These are phyloP conservation scores for Charadrius vociferus DNA, from an alignment of 2,113 vertebrate genomes.

Conservation along the genomic window DNA sequence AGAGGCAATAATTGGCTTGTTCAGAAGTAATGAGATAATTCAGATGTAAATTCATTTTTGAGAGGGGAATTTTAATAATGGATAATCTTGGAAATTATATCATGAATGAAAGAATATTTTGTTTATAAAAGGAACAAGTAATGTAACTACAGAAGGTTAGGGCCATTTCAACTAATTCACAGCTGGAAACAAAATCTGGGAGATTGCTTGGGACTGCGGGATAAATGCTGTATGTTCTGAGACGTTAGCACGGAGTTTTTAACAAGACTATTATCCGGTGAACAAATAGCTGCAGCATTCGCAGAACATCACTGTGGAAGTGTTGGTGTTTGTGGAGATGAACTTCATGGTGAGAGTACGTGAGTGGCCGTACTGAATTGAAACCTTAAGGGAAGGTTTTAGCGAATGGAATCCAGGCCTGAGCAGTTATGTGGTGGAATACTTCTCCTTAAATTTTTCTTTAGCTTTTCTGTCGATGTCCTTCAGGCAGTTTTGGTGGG, in stretches of 20 bases:
- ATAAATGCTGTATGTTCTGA: neutral
- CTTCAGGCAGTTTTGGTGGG: neutral
- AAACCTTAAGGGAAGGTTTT: neutral
- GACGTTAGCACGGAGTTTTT: neutral
- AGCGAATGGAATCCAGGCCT: neutral
- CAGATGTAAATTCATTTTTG: conserved; percentile 77
- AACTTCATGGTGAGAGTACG: neutral
- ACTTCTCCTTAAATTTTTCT: neutral
- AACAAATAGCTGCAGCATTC: neutral
- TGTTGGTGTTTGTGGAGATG: neutral
- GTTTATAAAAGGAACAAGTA: conserved; percentile 49
- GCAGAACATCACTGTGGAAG: neutral
- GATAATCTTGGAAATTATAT: conserved; percentile 71
- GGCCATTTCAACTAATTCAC: neutral
- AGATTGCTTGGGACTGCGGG: neutral
- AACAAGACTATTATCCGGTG: neutral
- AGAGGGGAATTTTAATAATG: conserved; percentile 72
- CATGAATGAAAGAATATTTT: conserved; percentile 58
- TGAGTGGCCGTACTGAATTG: fast-evolving
- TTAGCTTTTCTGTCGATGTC: fast-evolving
- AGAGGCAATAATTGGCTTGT: conserved; percentile 70
- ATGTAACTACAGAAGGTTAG: conserved; percentile 39
- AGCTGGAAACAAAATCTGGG: conserved; percentile 44
- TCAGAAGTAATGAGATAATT: conserved; percentile 76
- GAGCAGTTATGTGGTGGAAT: neutral